A percentile compares a stretch with the other conserved stretches of the same genome.
phyloP scores from a whole-genome alignment of 2,113 vertebrate species.

The Anguilla rostrata region DNA sequence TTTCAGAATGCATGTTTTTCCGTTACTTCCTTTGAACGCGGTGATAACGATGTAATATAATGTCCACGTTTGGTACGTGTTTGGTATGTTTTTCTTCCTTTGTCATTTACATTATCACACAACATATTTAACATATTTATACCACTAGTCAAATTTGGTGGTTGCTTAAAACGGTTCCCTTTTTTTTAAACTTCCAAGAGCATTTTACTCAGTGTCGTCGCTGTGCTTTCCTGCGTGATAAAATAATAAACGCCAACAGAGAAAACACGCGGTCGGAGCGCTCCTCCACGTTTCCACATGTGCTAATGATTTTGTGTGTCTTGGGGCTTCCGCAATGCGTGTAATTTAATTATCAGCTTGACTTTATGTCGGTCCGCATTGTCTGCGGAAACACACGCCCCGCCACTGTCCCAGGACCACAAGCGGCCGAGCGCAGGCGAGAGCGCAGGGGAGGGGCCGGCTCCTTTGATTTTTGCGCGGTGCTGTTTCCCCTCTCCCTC shows the following conservation, averaged over 20 bases:
- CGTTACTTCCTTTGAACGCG: too few species aligned
- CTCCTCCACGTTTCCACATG: slow-evolving; percentile 52
- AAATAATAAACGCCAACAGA: slow-evolving; percentile 36
- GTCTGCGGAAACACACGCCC: slow-evolving; percentile 53
- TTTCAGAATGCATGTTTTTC: too few species aligned
- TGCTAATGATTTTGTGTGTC: slow-evolving; percentile 71
- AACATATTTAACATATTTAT: too few species aligned
- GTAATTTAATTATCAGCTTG: slow-evolving; percentile 75
- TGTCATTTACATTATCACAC: too few species aligned
- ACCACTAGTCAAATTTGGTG: too few species aligned
- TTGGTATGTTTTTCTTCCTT: too few species aligned
- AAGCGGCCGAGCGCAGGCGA: slow-evolving; percentile 43
- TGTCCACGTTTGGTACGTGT: too few species aligned
- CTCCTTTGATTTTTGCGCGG: slow-evolving; percentile 54
- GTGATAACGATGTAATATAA: too few species aligned
- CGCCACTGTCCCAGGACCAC: slow-evolving; percentile 52
- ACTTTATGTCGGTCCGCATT: slow-evolving; percentile 65
- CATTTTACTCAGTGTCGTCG: slow-evolving; percentile 48
- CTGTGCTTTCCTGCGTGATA: slow-evolving; percentile 42
- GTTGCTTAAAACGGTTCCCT: not conserved
- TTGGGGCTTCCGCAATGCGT: slow-evolving; percentile 63
- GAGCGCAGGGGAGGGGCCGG: slow-evolving; percentile 44
- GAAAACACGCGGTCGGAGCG: slow-evolving; percentile 11
- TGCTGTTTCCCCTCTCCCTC: not conserved
- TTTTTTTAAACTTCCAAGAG: slow-evolving; percentile 41